Evolutionary conservation across 1,140 invertebrate genomes (phyloP).

Genomic region (Ctenoplectra terminalis): DNA sequence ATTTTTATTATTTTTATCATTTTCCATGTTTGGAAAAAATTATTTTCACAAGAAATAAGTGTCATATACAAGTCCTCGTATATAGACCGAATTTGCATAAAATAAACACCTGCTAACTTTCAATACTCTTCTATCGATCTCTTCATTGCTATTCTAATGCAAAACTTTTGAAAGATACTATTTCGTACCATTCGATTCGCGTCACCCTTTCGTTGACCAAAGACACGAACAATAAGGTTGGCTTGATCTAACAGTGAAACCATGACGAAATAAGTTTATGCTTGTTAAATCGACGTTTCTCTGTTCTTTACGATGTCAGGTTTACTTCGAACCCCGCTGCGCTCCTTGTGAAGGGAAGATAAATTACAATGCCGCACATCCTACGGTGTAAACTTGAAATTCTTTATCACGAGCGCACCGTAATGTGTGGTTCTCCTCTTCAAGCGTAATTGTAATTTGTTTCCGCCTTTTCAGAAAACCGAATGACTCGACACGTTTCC

Average conservation of each 20-base stretch:
- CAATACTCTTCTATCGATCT: not conserved
- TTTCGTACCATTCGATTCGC: not conserved
- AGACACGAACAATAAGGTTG: not conserved
- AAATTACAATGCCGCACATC: conserved; percentile 47
- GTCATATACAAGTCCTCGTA: too few relatives aligned
- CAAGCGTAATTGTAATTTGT: conserved; percentile 25
- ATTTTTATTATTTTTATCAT: too few relatives aligned
- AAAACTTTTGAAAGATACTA: not conserved
- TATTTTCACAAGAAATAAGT: too few relatives aligned
- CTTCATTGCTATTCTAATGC: not conserved
- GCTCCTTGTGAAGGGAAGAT: conserved; percentile 30
- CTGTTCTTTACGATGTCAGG: not conserved
- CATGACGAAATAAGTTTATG: conserved; percentile 4
- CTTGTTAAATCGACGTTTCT: conserved; percentile 6
- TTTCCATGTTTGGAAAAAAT: too few relatives aligned
- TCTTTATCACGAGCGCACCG: conserved; percentile 1
- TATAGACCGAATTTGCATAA: too few relatives aligned
- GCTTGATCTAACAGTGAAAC: not conserved
- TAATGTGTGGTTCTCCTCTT: conserved; percentile 4
- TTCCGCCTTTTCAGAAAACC: conserved; percentile 10
- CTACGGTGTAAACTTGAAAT: conserved; percentile 53
- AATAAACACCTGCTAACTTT: too few relatives aligned
- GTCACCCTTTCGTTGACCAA: not conserved
- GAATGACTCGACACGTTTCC: conserved; percentile 17
- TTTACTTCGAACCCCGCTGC: conserved; percentile 26